Base-by-base conservation (phyloP, 2,888 invertebrate genomes). In the Caenorhabditis drosophilae region DNA sequence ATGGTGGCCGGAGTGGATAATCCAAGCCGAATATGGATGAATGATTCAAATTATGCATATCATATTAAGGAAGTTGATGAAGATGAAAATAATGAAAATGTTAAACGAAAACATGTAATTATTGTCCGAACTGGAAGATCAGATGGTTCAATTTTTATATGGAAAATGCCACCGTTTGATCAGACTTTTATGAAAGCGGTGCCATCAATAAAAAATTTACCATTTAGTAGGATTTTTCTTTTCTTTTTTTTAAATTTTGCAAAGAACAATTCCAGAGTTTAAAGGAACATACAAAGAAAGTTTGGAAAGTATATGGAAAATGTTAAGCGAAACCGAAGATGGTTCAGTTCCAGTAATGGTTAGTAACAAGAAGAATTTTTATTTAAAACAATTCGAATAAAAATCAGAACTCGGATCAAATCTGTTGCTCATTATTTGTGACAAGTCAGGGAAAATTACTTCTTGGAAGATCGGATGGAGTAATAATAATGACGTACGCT, bases 401-500 rank as follows among this genome's bases (percentile, higher is more conserved):
- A 42, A n/a, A n/a, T n/a, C 45, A 63, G 67, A 68, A 73, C 22
- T 59, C 63, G 1, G 56, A 51, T 12, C 49, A 48, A 9, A 73
- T 75, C 9, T 73, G 70, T 12, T 71, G 75, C 16, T 94, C 94
- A 60, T 93, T 97, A 78, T 98, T 94, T 85, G 87, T 97, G 50
- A 90, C 95, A 0, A 90, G 91, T 49, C 94, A 95, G 81, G 94
- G 95, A 78, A 89, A 93, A 7, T 86, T 98, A 57, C 94, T 96
- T 12, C 91, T 95, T 67, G 97, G 97, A 0, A 88, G 95, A 11
- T 92, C 93, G 83, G 94, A 98, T 84, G 98, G 98, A 2, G 90
- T 91, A 53, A 96, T 98, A 67, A 90, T 97, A 22, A 93, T 97
- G 64, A 91, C 94, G 48, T 92, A 95, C 23, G 97, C 95, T 0